phyloP scores from a whole-genome alignment of 30 jellyfish, hydroid and myxozoan species.

The Chrysaora quinquecirrha region DNA sequence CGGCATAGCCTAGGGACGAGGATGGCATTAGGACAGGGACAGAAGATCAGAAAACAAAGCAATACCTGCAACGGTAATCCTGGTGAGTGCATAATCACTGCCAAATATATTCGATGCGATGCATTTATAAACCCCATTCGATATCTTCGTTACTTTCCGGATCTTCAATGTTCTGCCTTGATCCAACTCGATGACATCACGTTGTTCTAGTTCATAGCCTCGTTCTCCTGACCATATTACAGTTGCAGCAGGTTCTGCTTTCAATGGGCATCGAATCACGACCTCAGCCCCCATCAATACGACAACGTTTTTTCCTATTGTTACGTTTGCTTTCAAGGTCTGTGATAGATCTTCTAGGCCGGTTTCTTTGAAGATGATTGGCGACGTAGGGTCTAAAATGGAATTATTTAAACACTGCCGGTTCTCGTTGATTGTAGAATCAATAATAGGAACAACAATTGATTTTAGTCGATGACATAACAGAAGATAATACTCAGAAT shows the following conservation, averaged over 20 bases:
- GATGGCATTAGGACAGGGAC: too few relatives aligned
- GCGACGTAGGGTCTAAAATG: conserved; percentile 35
- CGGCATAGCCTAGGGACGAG: too few relatives aligned
- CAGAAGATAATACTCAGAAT: too few relatives aligned
- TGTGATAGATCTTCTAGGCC: conserved; percentile 37
- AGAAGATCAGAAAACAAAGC: too few relatives aligned
- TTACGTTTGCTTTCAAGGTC: conserved; percentile 54
- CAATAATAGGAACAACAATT: too few relatives aligned
- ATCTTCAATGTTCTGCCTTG: conserved; percentile 59
- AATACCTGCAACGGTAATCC: conserved; percentile 65
- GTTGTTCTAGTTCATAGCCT: background rate
- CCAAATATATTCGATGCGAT: conserved; percentile 68
- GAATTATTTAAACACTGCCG: too few relatives aligned
- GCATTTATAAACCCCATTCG: conserved; percentile 59
- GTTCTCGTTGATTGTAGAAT: too few relatives aligned
- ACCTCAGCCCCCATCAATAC: conserved; percentile 69
- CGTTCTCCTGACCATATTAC: conserved; percentile 65
- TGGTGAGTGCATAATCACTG: conserved; percentile 42
- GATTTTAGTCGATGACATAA: too few relatives aligned
- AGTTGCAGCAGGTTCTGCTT: conserved; percentile 74
- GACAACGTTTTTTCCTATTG: conserved; percentile 71
- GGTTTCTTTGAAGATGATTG: conserved; percentile 36
- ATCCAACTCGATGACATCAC: conserved; percentile 26
- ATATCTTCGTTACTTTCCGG: conserved; percentile 3
- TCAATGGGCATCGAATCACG: conserved; percentile 68